A percentile compares a stretch with the other conserved stretches of the same genome.
Conservation (phyloP, 2,888 invertebrate genomes). For the Apamea anceps region DNA sequence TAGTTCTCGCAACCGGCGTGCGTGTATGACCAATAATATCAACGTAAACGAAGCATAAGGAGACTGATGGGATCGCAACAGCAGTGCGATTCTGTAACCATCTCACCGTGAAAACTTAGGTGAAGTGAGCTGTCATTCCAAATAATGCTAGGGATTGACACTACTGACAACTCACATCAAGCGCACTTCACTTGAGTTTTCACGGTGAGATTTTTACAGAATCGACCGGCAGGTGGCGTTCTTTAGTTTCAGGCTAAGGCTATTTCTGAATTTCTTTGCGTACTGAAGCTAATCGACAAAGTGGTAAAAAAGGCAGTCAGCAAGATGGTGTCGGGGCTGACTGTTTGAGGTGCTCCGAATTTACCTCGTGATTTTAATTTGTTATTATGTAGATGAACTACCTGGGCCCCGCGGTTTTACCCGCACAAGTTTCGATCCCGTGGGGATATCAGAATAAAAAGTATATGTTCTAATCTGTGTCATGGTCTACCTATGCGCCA, state of each 20-base stretch:
- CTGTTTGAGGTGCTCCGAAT: background rate
- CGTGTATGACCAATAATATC: background rate
- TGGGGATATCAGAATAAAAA: too few relatives aligned
- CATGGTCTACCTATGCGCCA: background rate
- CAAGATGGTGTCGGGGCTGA: background rate
- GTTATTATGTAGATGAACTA: background rate
- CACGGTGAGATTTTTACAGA: too few relatives aligned
- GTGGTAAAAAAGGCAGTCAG: background rate
- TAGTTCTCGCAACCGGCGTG: background rate
- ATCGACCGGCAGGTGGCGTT: background rate
- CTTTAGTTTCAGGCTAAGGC: too few relatives aligned
- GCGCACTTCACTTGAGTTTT: too few relatives aligned
- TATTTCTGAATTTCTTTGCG: background rate
- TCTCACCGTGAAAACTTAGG: too few relatives aligned
- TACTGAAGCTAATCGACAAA: too few relatives aligned
- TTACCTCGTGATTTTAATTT: background rate
- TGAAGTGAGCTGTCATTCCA: too few relatives aligned
- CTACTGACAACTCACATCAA: too few relatives aligned
- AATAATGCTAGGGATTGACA: too few relatives aligned
- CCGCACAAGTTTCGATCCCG: background rate
- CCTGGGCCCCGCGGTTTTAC: background rate
- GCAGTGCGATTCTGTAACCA: too few relatives aligned
- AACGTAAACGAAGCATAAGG: background rate
- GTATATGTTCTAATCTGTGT: too few relatives aligned
- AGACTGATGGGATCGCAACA: background rate